Evolutionary conservation across 1,140 invertebrate species (phyloP).

Genomic region (Meloidogyne exigua): DNA sequence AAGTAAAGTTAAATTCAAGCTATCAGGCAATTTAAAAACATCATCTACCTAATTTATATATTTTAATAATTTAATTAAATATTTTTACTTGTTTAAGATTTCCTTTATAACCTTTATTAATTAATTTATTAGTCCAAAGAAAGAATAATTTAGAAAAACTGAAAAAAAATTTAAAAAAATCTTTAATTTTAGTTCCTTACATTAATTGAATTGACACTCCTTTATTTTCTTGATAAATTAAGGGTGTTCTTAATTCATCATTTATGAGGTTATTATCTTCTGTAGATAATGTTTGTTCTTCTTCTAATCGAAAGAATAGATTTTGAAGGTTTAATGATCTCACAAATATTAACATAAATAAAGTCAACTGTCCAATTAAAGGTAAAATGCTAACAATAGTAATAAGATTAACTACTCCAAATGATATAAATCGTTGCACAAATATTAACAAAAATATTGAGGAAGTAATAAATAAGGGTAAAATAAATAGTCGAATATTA

Average conservation of each 20-base stretch:
- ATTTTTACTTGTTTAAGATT: constrained; percentile 45
- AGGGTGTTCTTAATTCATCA: background rate
- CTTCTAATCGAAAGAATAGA: background rate
- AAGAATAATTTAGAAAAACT: constrained; percentile 58
- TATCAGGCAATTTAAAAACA: constrained; percentile 54
- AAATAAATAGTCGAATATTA: no score
- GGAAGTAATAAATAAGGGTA: no score
- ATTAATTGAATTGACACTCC: background rate
- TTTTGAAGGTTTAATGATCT: background rate
- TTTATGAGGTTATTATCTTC: background rate
- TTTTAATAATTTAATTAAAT: background rate
- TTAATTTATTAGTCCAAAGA: constrained; percentile 57
- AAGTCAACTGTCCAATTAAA: no score
- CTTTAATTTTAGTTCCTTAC: background rate
- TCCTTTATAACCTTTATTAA: constrained; percentile 52
- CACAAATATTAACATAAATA: no score
- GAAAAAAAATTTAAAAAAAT: background rate
- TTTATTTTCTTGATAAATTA: background rate
- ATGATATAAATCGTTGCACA: no score
- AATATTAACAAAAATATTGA: no score
- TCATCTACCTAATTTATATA: constrained; percentile 53
- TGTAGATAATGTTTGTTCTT: background rate
- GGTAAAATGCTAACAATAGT: no score
- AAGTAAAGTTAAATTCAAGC: constrained; percentile 39
- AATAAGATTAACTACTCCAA: no score